Evolutionary conservation across 1,140 invertebrate species (phyloP), one percentile per base, ranked within the genome.

Genomic region (Drosophila tani): DNA sequence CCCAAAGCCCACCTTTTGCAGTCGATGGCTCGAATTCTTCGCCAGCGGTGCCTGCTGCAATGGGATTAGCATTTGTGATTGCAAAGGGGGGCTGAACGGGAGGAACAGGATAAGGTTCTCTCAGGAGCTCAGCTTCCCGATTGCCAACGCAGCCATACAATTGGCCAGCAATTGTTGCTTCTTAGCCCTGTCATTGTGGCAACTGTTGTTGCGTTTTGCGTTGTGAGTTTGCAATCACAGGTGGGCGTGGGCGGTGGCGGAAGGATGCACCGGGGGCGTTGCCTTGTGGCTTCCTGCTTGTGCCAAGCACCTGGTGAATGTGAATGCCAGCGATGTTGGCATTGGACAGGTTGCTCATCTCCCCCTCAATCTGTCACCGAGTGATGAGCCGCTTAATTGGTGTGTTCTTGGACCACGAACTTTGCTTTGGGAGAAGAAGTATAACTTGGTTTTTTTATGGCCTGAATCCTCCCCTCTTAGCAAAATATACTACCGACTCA

Each of bases 121-220:
- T 12, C 66, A 8, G 19, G 41, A 32, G 24, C 29, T 17, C 19
- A n/a, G 51, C 45, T 41, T 38, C 38, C 57, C 21, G 51, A 50
- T 32, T 75, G 49, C 49, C 66, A 82, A 50, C 57, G 58, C 68
- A 59, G 68, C 58, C 76, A 65, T 70, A 80, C 76, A 88, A 86
- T 83, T 83, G 80, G 67, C 84, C 64, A 51, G 57, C 84, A 64
- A 74, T 87, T 81, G 78, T 68, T 79, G 58, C 75, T 68, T 58
- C 75, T 60, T 64, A 64, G 71, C 47, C 24, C 58, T 65, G 78
- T 58, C 66, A 68, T 78, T 86, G 62, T 60, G 43, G 45, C 66
- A n/a, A 38, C 46, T 77, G 46, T 62, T 65, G 46, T 63, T 55
- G 19, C 50, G 15, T 57, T 58, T 62, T 73, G 66, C 58, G 35